phyloP scores from a whole-genome alignment of 2,888 invertebrate species.

The Cynaeus angustus region DNA sequence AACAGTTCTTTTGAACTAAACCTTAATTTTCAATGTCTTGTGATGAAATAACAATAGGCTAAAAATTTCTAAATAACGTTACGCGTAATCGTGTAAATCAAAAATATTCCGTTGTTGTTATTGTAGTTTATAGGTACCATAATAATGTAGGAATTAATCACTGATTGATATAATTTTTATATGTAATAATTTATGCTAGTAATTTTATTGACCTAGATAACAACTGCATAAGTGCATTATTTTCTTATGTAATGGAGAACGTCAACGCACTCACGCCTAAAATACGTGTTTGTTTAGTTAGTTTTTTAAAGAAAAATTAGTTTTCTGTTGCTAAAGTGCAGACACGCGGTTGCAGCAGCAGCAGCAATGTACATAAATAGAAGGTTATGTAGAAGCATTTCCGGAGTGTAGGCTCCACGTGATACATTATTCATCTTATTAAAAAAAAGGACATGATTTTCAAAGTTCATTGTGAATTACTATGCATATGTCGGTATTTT shows the following conservation, averaged over 20 bases:
- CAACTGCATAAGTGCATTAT: conserved; percentile 11
- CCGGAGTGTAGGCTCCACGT: conserved; percentile 17
- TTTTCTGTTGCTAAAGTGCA: neutral
- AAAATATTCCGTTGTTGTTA: neutral
- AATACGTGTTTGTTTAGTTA: no score
- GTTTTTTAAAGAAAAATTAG: neutral
- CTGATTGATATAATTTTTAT: conserved; percentile 10
- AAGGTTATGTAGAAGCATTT: conserved; percentile 35
- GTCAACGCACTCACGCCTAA: neutral
- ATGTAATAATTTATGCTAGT: conserved; percentile 3
- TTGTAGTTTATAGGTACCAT: neutral
- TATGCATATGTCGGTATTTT: neutral
- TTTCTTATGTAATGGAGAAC: conserved; percentile 24
- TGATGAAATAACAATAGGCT: neutral
- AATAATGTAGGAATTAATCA: conserved; percentile 4
- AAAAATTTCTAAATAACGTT: no score
- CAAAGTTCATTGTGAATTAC: conserved; percentile 1
- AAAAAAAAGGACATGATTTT: conserved; percentile 11
- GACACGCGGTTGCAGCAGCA: neutral
- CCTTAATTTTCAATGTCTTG: conserved; percentile 22
- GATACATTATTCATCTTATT: conserved; percentile 18
- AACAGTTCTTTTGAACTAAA: conserved; percentile 7
- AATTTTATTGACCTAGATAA: conserved; percentile 24
- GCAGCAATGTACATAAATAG: conserved; percentile 22
- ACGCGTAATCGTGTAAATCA: no score